Evolutionary conservation across 2,113 vertebrate genomes (phyloP).

Genomic region (Piaya cayana): DNA sequence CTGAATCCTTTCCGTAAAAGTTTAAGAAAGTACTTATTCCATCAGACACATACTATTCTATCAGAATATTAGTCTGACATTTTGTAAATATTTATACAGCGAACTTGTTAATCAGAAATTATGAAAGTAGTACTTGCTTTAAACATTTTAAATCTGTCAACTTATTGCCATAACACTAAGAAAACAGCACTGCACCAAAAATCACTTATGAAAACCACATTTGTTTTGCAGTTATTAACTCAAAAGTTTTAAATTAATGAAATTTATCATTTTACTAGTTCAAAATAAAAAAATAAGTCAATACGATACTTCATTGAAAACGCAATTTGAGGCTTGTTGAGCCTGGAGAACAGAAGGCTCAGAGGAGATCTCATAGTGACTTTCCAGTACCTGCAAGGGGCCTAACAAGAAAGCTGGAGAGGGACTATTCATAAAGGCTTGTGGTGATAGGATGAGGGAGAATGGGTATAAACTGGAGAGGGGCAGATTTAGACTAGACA

Average conservation of each 20-base stretch:
- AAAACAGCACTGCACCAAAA: not conserved
- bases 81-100: not conserved
- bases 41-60: not conserved
- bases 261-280: not conserved
- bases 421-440: too few species aligned
- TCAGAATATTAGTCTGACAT: not conserved
- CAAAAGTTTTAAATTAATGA: not conserved
- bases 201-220: not conserved
- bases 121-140: not conserved
- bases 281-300: not conserved
- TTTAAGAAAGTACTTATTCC: not conserved
- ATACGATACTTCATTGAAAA: not conserved
- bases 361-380: too few species aligned
- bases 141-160: not conserved
- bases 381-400: too few species aligned
- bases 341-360: too few species aligned
- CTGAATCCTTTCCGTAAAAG: not conserved
- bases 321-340: too few species aligned
- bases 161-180: not conserved
- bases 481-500: too few species aligned
- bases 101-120: not conserved
- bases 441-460: too few species aligned
- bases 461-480: too few species aligned
- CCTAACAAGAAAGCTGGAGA: too few species aligned
- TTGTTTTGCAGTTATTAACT: not conserved